Percentiles rank a stretch among this genome's conserved stretches.
phyloP scores from a whole-genome alignment of 2,888 invertebrate genomes.

The Blera fallax region DNA sequence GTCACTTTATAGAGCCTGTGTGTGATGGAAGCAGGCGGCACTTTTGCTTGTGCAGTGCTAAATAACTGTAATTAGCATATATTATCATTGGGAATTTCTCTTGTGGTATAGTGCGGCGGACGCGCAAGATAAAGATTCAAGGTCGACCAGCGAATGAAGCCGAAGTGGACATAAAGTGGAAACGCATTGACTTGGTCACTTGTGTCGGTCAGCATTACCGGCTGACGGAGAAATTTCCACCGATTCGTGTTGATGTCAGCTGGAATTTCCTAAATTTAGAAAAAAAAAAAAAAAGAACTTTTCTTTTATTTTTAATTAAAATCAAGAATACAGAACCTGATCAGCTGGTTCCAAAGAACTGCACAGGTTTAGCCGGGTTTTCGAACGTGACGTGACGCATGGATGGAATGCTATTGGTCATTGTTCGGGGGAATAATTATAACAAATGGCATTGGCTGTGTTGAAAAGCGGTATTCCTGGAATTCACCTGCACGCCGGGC shows the following conservation, averaged over 20 bases:
- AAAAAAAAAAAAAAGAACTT: not conserved
- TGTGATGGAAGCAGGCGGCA: constrained; percentile 57
- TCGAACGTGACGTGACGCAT: constrained; percentile 36
- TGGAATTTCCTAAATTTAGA: constrained; percentile 61
- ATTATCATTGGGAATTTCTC: constrained; percentile 67
- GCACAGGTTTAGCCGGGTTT: constrained; percentile 49
- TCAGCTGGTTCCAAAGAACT: constrained; percentile 59
- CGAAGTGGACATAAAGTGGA: constrained; percentile 14
- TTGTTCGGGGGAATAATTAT: constrained; percentile 46
- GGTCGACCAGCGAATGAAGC: constrained; percentile 47
- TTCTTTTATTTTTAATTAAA: constrained; percentile 23
- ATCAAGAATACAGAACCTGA: constrained; percentile 57
- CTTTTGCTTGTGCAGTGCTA: constrained; percentile 65
- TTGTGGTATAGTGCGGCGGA: not conserved
- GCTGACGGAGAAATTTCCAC: constrained; percentile 44
- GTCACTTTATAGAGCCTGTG: constrained; percentile 6
- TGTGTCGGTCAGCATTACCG: not conserved
- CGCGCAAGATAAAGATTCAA: constrained; percentile 63
- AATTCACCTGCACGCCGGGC: constrained; percentile 1
- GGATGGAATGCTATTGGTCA: constrained; percentile 44
- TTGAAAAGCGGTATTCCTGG: constrained; percentile 34
- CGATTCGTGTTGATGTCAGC: constrained; percentile 27
- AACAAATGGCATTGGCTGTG: constrained; percentile 22
- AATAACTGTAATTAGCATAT: constrained; percentile 71
- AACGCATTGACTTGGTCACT: not conserved